Base-by-base conservation (phyloP, 2,113 vertebrate genomes). In the Scophthalmus maximus region DNA sequence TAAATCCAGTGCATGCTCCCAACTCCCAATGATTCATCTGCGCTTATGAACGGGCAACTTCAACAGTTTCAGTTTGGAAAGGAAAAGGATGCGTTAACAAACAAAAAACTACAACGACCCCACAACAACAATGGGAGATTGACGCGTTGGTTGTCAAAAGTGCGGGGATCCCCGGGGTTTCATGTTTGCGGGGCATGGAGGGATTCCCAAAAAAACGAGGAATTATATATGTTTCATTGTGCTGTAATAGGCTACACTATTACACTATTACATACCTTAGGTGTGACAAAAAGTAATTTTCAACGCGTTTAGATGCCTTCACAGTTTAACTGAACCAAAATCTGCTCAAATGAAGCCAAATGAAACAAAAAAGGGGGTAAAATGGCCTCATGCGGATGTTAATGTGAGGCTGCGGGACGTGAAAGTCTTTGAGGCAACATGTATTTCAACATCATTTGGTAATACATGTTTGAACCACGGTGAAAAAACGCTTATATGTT, bases 1-100 rank as follows among this genome's bases (percentile, higher is more conserved):
- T 89, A 85, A 86, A 88, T 76, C 90, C 85, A 51, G 34, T 72
- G 82, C 79, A 83, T 85, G 86, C 59, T 51, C 67, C 26, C 40
- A 76, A 81, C 71, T 84, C 79, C 79, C 84, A 51, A 71, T 79
- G 77, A 83, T 78, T 84, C 42, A 73, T 73, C 55, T 49, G 65
- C 56, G 68, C 76, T 84, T 64, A 75, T 64, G 51, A 75, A 81
- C 11, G 62, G 68, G 47, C 38, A 76, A 78, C 79, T 69, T 76
- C 18, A 58, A 63, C 20, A 25, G 52, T 76, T 44, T 78, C 26
- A 26, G 52, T 74, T 77, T 44, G 40, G 32, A 22, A 57, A 74
- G 18, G 29, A 59, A 75, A 65, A 69, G 55, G 8, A 40, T 55
- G 63, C 50, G 66, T 56, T 23, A 11, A 7, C 5, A 6, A 44